Evolutionary conservation across 2,797 vertebrate genomes (phyloP), one percentile per base, ranked within the genome.

Genomic region (Mustela erminea): DNA sequence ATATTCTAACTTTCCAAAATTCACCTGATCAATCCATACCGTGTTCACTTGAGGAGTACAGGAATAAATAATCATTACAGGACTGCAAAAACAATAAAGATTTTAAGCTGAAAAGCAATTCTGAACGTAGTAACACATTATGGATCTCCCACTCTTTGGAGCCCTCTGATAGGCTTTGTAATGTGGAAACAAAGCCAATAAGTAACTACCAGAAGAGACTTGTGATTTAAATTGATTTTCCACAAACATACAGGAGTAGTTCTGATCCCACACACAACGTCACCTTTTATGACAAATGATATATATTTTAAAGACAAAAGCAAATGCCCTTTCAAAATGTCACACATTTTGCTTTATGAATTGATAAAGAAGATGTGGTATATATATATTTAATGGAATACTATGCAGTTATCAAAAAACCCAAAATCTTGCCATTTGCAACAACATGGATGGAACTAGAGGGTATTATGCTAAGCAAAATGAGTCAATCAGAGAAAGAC

Each of bases 311-410:
- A 82, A 81, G 6, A 12, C 18, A 93, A 97, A 70, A 75, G 17
- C 62, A 82, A 92, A 93, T 56, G 84, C 13, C 32, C 58, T 87
- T 52, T 75, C 49, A 35, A 96, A 90, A 94, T 85, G 87, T 90
- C 49, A 80, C 14, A 52, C 0, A 89, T 6, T 94, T 92, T 84
- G 29, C 29, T 64, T 64, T 64, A 60, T 60, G 58, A 60, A 60
- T 60, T 4, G 25, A 27, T 60, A 60, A 60, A 12, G 58, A 60
- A 60, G 58, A 60, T 54, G 52, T 54, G 52, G 52, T 54, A 6
- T 54, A 18, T 52, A 54, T 54, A 54, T 54, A 17, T 52, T 49
- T 49, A 54, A 58, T 25, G 56, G 8, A 58, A 25, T 58, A 58
- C 56, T 58, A 58, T 25, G 56, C 56, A 58, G 23, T 3, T 21